A percentile compares a stretch with the other conserved stretches of the same genome.
These are phyloP conservation scores for Armadillidium nasatum DNA, from an alignment of 1,140 invertebrate species.

Conservation along the genomic window DNA sequence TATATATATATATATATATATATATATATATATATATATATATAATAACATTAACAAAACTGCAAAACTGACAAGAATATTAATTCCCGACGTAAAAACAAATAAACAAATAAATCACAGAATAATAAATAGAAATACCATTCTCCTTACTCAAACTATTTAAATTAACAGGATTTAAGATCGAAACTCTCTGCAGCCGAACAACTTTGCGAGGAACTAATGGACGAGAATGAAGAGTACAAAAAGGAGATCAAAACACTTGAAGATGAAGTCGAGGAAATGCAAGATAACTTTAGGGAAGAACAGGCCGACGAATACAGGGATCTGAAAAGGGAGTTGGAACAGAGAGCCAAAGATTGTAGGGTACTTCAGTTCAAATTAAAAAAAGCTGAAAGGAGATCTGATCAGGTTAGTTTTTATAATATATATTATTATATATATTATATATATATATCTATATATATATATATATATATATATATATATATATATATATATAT, in stretches of 20 bases:
- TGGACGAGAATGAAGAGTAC: constrained; percentile 94
- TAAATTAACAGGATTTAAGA: constrained; percentile 53
- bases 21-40: no score
- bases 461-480: not conserved
- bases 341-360: constrained; percentile 96
- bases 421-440: constrained; percentile 46
- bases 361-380: constrained; percentile 96
- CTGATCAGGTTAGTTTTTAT: constrained; percentile 82
- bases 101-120: no score
- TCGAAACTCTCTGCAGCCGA: constrained; percentile 79
- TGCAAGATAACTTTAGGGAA: constrained; percentile 95
- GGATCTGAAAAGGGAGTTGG: constrained; percentile 84
- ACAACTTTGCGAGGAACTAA: constrained; percentile 81
- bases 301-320: constrained; percentile 96
- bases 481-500: constrained; percentile 8
- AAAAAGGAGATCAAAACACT: constrained; percentile 88
- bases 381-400: constrained; percentile 86
- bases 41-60: no score
- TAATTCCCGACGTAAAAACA: not conserved
- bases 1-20: no score
- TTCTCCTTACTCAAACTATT: not conserved
- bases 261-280: constrained; percentile 94
- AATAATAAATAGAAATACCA: not conserved
- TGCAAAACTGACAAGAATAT: not conserved
- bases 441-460: not conserved